Evolutionary conservation across 2,888 invertebrate species (phyloP).

Genomic region (Pasiphila rectangulata): DNA sequence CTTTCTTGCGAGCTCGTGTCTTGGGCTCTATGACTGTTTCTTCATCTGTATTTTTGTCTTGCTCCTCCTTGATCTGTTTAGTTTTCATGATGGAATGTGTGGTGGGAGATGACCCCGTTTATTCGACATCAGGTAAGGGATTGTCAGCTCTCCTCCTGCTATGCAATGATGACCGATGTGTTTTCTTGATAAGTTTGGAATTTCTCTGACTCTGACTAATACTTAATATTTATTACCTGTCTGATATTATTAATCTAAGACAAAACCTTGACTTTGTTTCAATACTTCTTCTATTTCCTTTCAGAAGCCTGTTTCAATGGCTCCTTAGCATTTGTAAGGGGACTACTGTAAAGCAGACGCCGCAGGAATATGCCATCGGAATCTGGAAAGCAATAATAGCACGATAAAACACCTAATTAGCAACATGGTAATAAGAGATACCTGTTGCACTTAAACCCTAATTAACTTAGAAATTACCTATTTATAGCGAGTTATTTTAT

Average conservation of each 20-base stretch:
- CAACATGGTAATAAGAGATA: slow-evolving; percentile 46
- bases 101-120: slow-evolving; percentile 68
- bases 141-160: slow-evolving; percentile 45
- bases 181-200: slow-evolving; percentile 5
- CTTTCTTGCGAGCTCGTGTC: slow-evolving; percentile 74
- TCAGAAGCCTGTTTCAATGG: slow-evolving; percentile 35
- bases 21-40: slow-evolving; percentile 69
- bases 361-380: slow-evolving; percentile 52
- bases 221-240: slow-evolving; percentile 1
- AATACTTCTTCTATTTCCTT: slow-evolving; percentile 31
- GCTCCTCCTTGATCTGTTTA: slow-evolving; percentile 72
- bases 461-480: slow-evolving; percentile 31
- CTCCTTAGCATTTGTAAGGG: slow-evolving; percentile 41
- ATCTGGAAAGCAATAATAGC: slow-evolving; percentile 57
- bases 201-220: slow-evolving; percentile 4
- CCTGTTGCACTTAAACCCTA: slow-evolving; percentile 34
- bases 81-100: slow-evolving; percentile 80
- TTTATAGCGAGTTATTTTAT: slow-evolving; percentile 24
- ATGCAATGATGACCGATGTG: slow-evolving; percentile 46
- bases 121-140: slow-evolving; percentile 73
- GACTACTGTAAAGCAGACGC: slow-evolving; percentile 48
- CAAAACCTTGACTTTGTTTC: slow-evolving; percentile 25
- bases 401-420: slow-evolving; percentile 36
- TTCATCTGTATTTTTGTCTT: slow-evolving; percentile 71
- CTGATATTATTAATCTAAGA: slow-evolving; percentile 3